phyloP scores from a whole-genome alignment of 2,113 vertebrate genomes.

The Ia io region DNA sequence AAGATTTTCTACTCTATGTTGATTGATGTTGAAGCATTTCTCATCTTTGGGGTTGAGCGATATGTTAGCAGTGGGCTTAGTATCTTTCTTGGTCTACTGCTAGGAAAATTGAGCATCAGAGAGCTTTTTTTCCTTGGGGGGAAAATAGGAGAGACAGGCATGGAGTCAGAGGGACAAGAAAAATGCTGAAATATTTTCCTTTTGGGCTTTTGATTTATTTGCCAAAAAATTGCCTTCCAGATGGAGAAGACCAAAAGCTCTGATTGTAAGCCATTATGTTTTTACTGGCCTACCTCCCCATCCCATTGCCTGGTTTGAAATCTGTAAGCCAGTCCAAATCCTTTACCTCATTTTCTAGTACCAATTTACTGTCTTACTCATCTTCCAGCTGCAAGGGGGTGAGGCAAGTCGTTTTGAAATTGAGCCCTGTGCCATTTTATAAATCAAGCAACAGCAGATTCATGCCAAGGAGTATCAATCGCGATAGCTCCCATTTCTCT shows the following conservation, averaged over 20 bases:
- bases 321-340: conserved; percentile 49
- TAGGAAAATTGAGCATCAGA: conserved; percentile 58
- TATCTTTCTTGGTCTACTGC: conserved; percentile 8
- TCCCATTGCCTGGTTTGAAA: conserved; percentile 62
- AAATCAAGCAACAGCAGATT: background rate
- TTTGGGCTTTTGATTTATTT: conserved; percentile 71
- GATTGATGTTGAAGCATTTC: background rate
- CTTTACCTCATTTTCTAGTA: conserved; percentile 52
- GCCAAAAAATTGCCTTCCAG: conserved; percentile 62
- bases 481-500: background rate
- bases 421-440: background rate
- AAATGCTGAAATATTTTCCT: conserved; percentile 51
- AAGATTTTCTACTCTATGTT: background rate
- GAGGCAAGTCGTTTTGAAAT: conserved; percentile 34
- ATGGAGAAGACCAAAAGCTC: conserved; percentile 42
- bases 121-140: conserved; percentile 52
- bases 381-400: conserved; percentile 52
- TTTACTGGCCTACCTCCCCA: conserved; percentile 53
- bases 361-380: conserved; percentile 28
- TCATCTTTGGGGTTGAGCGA: background rate
- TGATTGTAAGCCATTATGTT: conserved; percentile 43
- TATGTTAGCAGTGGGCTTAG: background rate
- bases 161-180: conserved; percentile 62
- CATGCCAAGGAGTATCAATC: background rate
- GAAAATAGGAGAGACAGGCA: conserved; percentile 61